Evolutionary conservation across 2,888 invertebrate genomes (phyloP).

Genomic region (Sphaerophoria taeniata): DNA sequence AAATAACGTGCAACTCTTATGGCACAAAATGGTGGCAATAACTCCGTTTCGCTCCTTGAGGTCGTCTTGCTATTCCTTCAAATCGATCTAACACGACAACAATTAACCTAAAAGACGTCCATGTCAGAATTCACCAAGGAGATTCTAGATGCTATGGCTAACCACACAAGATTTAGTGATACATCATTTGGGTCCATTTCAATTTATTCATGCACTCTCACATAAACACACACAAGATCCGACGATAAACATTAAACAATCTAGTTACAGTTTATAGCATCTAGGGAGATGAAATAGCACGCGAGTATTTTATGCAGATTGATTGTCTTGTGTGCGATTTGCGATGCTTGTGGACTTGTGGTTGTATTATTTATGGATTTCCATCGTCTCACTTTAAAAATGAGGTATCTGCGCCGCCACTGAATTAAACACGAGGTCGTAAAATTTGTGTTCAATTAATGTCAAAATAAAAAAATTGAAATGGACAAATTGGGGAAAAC

Average conservation of each 20-base stretch:
- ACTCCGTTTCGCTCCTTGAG: neutral
- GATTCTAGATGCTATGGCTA: constrained; percentile 29
- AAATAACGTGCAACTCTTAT: constrained; percentile 34
- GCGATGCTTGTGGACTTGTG: constrained; percentile 3
- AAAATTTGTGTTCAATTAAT: constrained; percentile 74
- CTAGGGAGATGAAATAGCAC: constrained; percentile 51
- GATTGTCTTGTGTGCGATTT: constrained; percentile 9
- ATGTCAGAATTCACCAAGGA: constrained; percentile 34
- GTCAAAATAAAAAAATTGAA: constrained; percentile 41
- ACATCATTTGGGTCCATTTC: constrained; percentile 57
- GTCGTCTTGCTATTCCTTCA: neutral
- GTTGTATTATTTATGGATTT: constrained; percentile 69
- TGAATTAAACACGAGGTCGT: constrained; percentile 71
- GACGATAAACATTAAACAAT: neutral
- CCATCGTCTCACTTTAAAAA: constrained; percentile 27
- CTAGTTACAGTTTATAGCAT: constrained; percentile 24
- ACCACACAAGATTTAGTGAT: constrained; percentile 48
- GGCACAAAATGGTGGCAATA: neutral
- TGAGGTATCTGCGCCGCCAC: constrained; percentile 27
- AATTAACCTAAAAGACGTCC: constrained; percentile 58
- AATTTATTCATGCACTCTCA: constrained; percentile 35
- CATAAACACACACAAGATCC: neutral
- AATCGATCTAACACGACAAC: constrained; percentile 40
- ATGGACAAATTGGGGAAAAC: neutral
- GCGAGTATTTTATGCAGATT: constrained; percentile 51